Percentiles rank a stretch among this genome's conserved stretches.
phyloP scores from a whole-genome alignment of 2,797 vertebrate species.

The Eutrigla gurnardus region DNA sequence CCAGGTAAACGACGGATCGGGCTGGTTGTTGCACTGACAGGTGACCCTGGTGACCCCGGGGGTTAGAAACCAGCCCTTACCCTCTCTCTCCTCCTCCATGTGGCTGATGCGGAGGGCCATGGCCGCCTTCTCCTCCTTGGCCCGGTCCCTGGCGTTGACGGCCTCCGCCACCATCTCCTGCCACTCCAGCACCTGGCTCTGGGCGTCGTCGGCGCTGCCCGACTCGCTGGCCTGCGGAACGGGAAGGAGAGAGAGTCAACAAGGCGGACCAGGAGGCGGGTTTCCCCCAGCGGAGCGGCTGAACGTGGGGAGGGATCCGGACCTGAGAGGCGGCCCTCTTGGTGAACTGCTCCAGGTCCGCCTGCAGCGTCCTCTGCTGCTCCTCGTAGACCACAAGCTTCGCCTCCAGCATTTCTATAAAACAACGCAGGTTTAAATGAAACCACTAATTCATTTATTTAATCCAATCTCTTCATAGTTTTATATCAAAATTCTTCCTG shows the following conservation, averaged over 20 bases:
- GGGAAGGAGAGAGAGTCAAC: neutral
- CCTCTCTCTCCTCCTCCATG: constrained; percentile 95
- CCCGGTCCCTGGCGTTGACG: constrained; percentile 83
- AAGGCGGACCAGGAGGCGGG: accelerated
- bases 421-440: no score
- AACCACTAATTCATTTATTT: no score
- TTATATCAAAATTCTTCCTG: no score
- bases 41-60: no score
- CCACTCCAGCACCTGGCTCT: constrained; percentile 92
- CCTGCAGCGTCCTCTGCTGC: constrained; percentile 91
- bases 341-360: constrained; percentile 92
- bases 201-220: constrained; percentile 90
- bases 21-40: no score
- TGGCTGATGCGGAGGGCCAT: constrained; percentile 89
- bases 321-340: constrained; percentile 95
- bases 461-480: no score
- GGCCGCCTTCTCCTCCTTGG: constrained; percentile 86
- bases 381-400: constrained; percentile 92
- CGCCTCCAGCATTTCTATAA: constrained; percentile 85
- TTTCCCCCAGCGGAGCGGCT: no score
- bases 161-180: constrained; percentile 88
- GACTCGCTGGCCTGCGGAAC: constrained; percentile 89
- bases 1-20: neutral
- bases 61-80: constrained; percentile 73
- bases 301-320: neutral